Evolutionary conservation across 1,140 invertebrate genomes (phyloP).

Genomic region (Drosophila sp.): DNA sequence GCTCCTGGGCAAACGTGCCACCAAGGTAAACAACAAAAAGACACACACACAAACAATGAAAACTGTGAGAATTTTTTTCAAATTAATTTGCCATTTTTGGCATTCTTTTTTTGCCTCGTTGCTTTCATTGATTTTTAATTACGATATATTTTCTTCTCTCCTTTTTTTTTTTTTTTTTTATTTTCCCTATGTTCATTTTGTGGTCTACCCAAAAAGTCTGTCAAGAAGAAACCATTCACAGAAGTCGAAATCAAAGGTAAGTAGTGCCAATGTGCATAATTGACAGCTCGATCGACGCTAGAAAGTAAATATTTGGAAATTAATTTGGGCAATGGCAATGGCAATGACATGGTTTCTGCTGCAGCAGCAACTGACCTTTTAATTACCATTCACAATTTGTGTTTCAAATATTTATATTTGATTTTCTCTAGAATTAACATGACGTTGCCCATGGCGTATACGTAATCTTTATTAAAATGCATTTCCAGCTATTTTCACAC

Average conservation of each 20-base stretch:
- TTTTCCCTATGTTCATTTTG: slow-evolving; percentile 32
- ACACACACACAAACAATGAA: slow-evolving; percentile 7
- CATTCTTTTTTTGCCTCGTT: too few species aligned
- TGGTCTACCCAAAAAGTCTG: slow-evolving; percentile 46
- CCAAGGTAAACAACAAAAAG: slow-evolving; percentile 69
- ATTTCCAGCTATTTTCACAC: not conserved
- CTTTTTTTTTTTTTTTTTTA: slow-evolving; percentile 25
- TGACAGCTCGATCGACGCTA: slow-evolving; percentile 23
- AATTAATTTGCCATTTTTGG: slow-evolving; percentile 16
- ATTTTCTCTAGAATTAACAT: not conserved
- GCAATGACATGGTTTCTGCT: not conserved
- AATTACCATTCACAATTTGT: not conserved
- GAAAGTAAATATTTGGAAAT: slow-evolving; percentile 14
- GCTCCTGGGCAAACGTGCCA: slow-evolving; percentile 78
- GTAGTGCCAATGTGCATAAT: slow-evolving; percentile 39
- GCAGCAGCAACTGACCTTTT: not conserved
- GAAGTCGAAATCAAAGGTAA: slow-evolving; percentile 79
- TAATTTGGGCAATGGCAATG: slow-evolving; percentile 21
- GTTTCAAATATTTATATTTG: not conserved
- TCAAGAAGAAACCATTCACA: slow-evolving; percentile 82
- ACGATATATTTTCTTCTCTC: not conserved
- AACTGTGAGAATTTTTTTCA: not conserved
- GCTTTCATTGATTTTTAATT: not conserved
- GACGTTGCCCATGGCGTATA: slow-evolving; percentile 41
- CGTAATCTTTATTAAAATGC: slow-evolving; percentile 22